Evolutionary conservation across 2,888 invertebrate species (phyloP), one percentile per base, ranked within the genome.

Genomic region (Leistus spinibarbis): DNA sequence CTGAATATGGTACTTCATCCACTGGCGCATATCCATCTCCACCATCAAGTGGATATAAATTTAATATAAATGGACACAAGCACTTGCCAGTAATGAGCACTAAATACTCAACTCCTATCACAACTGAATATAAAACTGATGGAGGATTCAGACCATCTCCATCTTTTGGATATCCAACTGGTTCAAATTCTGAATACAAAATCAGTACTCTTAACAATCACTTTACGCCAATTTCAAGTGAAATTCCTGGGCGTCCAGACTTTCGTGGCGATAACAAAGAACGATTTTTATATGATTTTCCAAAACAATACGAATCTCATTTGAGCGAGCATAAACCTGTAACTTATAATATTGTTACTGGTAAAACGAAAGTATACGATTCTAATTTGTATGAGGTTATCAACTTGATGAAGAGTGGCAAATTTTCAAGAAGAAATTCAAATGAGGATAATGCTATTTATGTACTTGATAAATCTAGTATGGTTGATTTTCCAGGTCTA

Each of bases 301-400:
- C 71, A 22, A 64, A 71, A 17, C 54, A 71, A 64, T 71, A 71
- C 54, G 54, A 63, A 22, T 64, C 63, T 53, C 54, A 64, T 20
- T 64, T 64, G 60, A 17, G 22, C 22, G 13, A 7, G 20, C 16
- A 19, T 19, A 17, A 60, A 4, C 22, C 40, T 1, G 40, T 7
- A 40, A 40, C 40, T 13, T 40, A 10, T 13, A 40, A 13, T 7
- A 10, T 13, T 40, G 10, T 40, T 40, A 10, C 40, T 40, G 40
- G 40, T 2, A 40, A 19, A 10, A 22, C 22, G 22, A 17, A 19
- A 60, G 22, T 19, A 10, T 60, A 20, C 9, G 17, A 60, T 20
- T 13, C 60, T 3, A 60, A 22, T 4, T 17, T 60, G 60, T 20
- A 19, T 20, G 60, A 60, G 17, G 20, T 60, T 60, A 17, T 60